phyloP scores from a whole-genome alignment of 2,888 invertebrate species.

The Cephus nigrinus region DNA sequence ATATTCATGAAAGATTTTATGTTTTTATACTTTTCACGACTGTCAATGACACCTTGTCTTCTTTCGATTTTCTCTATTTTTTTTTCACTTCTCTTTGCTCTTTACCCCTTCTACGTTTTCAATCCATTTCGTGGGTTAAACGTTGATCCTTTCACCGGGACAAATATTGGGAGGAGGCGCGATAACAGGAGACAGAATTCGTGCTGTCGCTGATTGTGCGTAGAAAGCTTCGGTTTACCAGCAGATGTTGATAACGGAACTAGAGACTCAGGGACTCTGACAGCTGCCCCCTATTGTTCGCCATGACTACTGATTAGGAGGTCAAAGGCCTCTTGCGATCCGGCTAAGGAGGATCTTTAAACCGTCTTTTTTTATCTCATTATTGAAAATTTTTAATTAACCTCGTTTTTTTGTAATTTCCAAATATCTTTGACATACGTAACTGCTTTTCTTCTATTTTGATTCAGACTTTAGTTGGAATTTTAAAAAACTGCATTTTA shows the following conservation, averaged over 20 bases:
- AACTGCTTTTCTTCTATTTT: neutral
- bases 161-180: slow-evolving; percentile 48
- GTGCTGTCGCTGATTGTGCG: slow-evolving; percentile 41
- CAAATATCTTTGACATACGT: neutral
- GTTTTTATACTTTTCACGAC: neutral
- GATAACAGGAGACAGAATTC: slow-evolving; percentile 47
- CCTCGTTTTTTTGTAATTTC: neutral
- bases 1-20: neutral
- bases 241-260: slow-evolving; percentile 56
- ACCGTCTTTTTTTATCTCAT: neutral
- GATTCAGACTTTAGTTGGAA: neutral
- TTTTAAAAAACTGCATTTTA: neutral
- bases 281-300: slow-evolving; percentile 54
- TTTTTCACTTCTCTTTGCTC: neutral
- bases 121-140: neutral
- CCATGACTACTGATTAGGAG: slow-evolving; percentile 36
- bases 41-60: neutral
- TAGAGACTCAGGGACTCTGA: slow-evolving; percentile 34
- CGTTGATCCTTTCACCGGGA: slow-evolving; percentile 33
- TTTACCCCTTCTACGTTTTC: neutral
- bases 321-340: slow-evolving; percentile 48
- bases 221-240: slow-evolving; percentile 41
- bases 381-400: neutral
- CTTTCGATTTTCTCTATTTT: neutral
- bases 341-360: neutral